Conservation (phyloP, 2,797 vertebrate species). For the Apogon talboti region DNA sequence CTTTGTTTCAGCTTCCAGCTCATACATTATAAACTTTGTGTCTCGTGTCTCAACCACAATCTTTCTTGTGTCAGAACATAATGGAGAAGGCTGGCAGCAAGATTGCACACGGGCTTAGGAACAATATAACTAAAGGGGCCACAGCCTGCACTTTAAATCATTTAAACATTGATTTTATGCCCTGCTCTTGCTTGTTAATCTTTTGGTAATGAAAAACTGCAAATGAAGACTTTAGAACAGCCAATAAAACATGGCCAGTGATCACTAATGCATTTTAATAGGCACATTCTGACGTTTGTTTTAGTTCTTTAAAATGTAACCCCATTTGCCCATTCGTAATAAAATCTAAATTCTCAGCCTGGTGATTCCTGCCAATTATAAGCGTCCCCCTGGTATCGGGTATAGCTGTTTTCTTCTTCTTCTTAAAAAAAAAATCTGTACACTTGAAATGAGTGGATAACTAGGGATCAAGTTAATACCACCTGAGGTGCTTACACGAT, state of each 20-base stretch:
- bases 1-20: constrained; percentile 62
- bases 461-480: constrained; percentile 51
- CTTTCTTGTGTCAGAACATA: constrained; percentile 70
- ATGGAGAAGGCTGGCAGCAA: constrained; percentile 64
- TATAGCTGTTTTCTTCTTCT: constrained; percentile 25
- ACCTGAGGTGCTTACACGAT: constrained; percentile 51
- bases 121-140: constrained; percentile 76
- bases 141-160: constrained; percentile 78
- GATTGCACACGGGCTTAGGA: constrained; percentile 59
- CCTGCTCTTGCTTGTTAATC: constrained; percentile 76
- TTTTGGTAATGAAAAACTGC: constrained; percentile 79
- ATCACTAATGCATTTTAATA: constrained; percentile 79
- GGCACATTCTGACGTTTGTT: constrained; percentile 66
- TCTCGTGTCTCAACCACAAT: constrained; percentile 66
- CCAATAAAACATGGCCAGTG: constrained; percentile 75
- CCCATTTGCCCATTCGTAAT: constrained; percentile 57
- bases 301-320: constrained; percentile 64
- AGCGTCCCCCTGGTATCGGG: constrained; percentile 32
- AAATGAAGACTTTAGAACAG: constrained; percentile 79
- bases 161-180: constrained; percentile 83
- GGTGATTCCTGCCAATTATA: constrained; percentile 62
- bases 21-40: constrained; percentile 65
- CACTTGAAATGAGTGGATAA: constrained; percentile 58
- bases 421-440: constrained; percentile 27
- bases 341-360: constrained; percentile 56